Base-by-base conservation (phyloP, 2,797 vertebrate genomes). In the Apogon talboti region DNA sequence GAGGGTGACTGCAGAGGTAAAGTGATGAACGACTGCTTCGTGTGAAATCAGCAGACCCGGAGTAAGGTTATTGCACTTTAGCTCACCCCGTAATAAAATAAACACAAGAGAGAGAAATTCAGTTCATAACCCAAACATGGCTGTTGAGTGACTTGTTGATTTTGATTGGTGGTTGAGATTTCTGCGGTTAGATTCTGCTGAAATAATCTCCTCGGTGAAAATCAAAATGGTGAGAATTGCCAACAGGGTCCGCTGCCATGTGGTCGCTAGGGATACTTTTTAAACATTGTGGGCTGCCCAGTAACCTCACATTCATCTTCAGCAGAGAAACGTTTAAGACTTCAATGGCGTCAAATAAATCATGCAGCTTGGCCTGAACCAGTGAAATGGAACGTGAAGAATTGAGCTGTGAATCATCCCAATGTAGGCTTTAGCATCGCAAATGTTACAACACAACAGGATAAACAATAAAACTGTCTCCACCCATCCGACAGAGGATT, bases 11-110 rank as follows among this genome's bases (percentile, higher is more conserved):
- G 48, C 79, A 66, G 50, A 79, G n/a, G 78, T 42, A 28, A 63
- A 60, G 82, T 94, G 91, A 94, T 89, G 67, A 81, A 91, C 59
- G 82, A 89, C 64, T 48, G 66, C 82, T 70, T 82, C 84, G 75
- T 65, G 74, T 71, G 64, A 82, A 84, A 88, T 86, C 61, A 75
- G 82, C 74, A 77, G 16, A 76, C 68, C 74, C 82, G 70, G 74
- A 53, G 79, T 48, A 58, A 71, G 60, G 81, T 73, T 78, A 49
- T 47, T 71, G 79, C 67, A 71, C 78, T 83, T 78, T 18, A 63
- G 62, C 74, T 89, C 85, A 81, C 63, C 78, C 76, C 57, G 62
- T 43, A 76, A 72, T 65, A 86, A 92, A 90, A 92, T 89, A 93
- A 92, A 92, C 91, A 88, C 3, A 4, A 47, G 58, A 38, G 38